phyloP scores from a whole-genome alignment of 2,888 invertebrate genomes.

The Dryobotodes eremita region DNA sequence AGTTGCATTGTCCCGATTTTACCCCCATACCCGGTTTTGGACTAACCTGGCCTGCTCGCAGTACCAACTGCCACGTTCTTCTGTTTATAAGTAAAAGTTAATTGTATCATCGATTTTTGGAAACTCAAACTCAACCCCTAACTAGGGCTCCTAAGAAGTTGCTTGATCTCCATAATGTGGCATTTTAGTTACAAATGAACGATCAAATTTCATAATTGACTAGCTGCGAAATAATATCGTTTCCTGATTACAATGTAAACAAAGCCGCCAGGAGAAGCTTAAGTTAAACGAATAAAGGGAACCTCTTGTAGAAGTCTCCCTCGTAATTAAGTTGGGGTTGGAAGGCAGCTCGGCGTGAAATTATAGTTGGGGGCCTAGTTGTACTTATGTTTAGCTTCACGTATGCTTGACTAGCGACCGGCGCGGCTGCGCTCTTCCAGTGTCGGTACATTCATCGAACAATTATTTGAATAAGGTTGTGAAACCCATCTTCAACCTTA shows the following conservation, averaged over 20 bases:
- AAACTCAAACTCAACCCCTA: no score
- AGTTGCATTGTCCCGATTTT: no score
- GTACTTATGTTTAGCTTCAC: not conserved
- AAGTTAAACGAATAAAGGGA: not conserved
- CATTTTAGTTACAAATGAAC: no score
- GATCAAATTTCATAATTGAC: no score
- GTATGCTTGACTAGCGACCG: not conserved
- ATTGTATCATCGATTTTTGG: no score
- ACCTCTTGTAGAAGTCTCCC: slow-evolving; percentile 5
- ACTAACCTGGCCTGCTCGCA: no score
- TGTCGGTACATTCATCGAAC: not conserved
- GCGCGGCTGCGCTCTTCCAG: not conserved
- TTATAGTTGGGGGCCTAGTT: not conserved
- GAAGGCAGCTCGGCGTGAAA: not conserved
- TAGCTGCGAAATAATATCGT: not conserved
- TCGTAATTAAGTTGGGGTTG: not conserved
- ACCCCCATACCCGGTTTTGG: no score
- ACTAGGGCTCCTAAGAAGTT: no score
- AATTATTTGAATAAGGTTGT: not conserved
- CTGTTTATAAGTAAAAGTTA: no score
- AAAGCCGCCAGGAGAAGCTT: no score
- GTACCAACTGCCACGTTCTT: no score
- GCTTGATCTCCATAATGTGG: no score
- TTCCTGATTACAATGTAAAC: not conserved
- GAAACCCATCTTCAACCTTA: not conserved